Base-by-base conservation (phyloP, 2,797 vertebrate species). In the Netta rufina region DNA sequence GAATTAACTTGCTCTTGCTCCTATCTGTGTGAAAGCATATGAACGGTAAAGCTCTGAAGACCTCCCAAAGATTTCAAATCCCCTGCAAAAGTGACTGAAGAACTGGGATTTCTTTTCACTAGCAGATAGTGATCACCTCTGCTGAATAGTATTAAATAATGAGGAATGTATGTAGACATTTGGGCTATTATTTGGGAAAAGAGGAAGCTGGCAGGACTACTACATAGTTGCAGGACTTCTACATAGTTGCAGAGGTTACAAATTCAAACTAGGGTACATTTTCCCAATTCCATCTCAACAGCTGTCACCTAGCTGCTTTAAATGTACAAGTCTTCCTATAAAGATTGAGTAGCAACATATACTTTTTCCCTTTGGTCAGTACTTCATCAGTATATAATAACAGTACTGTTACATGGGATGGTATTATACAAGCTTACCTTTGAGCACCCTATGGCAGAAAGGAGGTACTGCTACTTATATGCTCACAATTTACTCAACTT, bases 341-440 rank as follows among this genome's bases (percentile, higher is more conserved):
- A 79, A 67, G 28, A 19, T 0, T 38, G 36, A 74, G 16, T 36
- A 84, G 27, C 18, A 43, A 28, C 22, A 19, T 41, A 27, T 22
- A 5, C 13, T 56, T 93, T 89, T 92, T 61, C 19, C 33, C 65
- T 2, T 69, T 62, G 32, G 25, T 87, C 78, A 24, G 32, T 65
- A 45, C 13, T 84, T 70, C 43, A 41, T 22, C 71, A 70, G 53
- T 20, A 32, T 27, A 2, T 9, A 18, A 25, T 74, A 49, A 32
- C 38, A 76, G 36, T 4, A 13, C 27, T 49, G 30, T 60, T 76
- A 43, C 3, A 1, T 2, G 47, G 45, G 39, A 18, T 0, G 0
- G 21, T 9, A 14, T 18, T 49, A 17, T 2, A 11, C 3, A 5
- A 0, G 1, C 32, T 80, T 86, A 73, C 36, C 60, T 79, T 57